Evolutionary conservation across 2,797 vertebrate species (phyloP), one percentile per base, ranked within the genome.

Genomic region (Triplophysa yarkandensis): DNA sequence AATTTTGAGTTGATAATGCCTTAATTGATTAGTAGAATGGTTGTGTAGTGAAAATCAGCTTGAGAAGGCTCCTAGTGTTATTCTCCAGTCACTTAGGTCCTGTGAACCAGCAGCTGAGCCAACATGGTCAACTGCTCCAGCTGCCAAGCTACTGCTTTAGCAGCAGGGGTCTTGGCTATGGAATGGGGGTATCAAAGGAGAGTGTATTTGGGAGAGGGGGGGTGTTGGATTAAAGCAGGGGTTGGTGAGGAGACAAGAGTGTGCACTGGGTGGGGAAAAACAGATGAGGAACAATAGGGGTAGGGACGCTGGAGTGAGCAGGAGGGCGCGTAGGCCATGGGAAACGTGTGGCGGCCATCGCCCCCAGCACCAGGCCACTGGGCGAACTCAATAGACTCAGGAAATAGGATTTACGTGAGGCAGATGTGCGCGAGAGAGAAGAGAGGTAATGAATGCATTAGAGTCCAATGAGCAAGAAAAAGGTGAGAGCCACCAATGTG

Each of bases 101-200:
- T 86, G 84, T 87, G 88, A 87, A 84, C 84, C 82, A 91, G 90
- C 91, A 91, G 89, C 91, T 91, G 89, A 89, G 82, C 85, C 88
- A 90, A 91, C 89, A 90, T 81, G 89, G 89, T 85, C 88, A 86
- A 89, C 87, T 86, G 88, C 88, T 87, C 85, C 87, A 85, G 87
- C 88, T 92, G 91, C 90, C 89, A 88, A 86, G 89, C 89, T 91
- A 87, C 89, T 91, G 90, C 90, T 91, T 91, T 90, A 92, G 87
- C 76, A 55, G 58, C 58, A 68, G 82, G 76, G 48, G 64, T 74
- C 43, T 60, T 36, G 58, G 88, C 87, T 86, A 39, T 50, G 68
- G 36, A 76, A 67, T 86, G 89, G 87, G 86, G 89, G 85, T 91
- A 92, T 92, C 90, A 92, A 91, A 91, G 89, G 85, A 87, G 87